Base-by-base conservation (phyloP, 2,797 vertebrate species). In the Semaprochilodus insignis region DNA sequence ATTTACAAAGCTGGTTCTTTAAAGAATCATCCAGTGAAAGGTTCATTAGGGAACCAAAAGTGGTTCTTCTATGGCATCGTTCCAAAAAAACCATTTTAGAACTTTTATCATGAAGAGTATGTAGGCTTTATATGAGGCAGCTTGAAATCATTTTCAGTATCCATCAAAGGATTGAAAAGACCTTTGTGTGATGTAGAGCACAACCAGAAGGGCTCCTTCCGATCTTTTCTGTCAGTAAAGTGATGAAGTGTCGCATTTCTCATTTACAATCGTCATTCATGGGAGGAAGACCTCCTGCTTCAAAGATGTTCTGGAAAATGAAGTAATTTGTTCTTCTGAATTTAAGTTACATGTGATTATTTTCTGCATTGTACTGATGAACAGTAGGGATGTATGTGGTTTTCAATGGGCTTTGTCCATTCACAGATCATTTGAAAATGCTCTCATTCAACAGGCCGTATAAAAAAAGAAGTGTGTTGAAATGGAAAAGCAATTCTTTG, bases 301-400 rank as follows among this genome's bases (percentile, higher is more conserved):
- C 60, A 75, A 25, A 23, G 16, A 70, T 69, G 13, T 44, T 55
- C n/a, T 76, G 51, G 65, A 57, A 74, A 86, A 80, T 72, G 60
- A 77, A 62, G 77, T 55, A 3, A 77, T 85, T 52, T 48, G 34
- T 80, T 80, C 80, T 70, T 36, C 27, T 74, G 52, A 59, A 69
- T 62, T 78, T 89, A 70, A 90, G 91, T 85, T 74, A 84, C 77
- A 48, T 73, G 31, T 44, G 81, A 85, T 85, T 77, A 87, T 88
- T 81, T 67, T 88, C 80, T 70, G 74, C 82, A 84, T 34, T 74
- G 67, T 79, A 66, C 81, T 79, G 83, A 91, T 88, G 80, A 90
- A 85, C 48, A 81, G 81, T 87, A 77, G 17, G 77, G 79, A 86
- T 78, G 48, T 69, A 44, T 82, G 87, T 13, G 75, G 88, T 86